Percentiles rank a stretch among this genome's conserved stretches.
These are phyloP conservation scores for Lucinisca nassula DNA, from an alignment of 2,888 invertebrate genomes.

Conservation along the genomic window DNA sequence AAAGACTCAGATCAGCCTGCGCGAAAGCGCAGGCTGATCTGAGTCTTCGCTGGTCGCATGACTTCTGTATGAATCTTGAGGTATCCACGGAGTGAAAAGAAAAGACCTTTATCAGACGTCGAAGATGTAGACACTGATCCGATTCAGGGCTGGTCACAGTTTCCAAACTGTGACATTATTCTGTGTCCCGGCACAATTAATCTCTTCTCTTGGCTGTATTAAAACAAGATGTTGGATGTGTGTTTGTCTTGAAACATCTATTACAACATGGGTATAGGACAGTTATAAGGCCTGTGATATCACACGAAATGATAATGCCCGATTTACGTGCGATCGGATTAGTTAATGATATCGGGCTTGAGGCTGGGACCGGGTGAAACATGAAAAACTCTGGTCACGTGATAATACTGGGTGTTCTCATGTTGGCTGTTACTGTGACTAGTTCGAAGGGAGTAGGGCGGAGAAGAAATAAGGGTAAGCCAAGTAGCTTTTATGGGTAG, in stretches of 20 bases:
- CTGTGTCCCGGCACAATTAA: too few species aligned
- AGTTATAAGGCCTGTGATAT: neutral
- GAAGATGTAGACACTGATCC: too few species aligned
- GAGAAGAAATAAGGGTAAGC: neutral
- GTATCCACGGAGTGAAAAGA: too few species aligned
- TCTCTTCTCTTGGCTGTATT: neutral
- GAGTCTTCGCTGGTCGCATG: too few species aligned
- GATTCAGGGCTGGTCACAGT: too few species aligned
- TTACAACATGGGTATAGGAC: neutral
- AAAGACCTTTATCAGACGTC: too few species aligned
- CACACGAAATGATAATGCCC: neutral
- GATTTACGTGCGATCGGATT: neutral
- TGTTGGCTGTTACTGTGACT: neutral
- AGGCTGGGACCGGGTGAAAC: neutral
- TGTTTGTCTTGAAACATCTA: neutral
- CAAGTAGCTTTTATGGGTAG: too few species aligned
- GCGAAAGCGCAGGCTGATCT: too few species aligned
- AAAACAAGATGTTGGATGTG: neutral
- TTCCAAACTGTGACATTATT: too few species aligned
- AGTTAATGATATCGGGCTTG: conserved; percentile 4
- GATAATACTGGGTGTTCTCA: neutral
- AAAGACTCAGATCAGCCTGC: too few species aligned
- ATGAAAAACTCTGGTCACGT: conserved; percentile 10
- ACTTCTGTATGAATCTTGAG: too few species aligned
- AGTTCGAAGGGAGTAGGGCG: neutral